Conservation (phyloP, 2,113 vertebrate genomes). For the Oenanthe melanoleuca region DNA sequence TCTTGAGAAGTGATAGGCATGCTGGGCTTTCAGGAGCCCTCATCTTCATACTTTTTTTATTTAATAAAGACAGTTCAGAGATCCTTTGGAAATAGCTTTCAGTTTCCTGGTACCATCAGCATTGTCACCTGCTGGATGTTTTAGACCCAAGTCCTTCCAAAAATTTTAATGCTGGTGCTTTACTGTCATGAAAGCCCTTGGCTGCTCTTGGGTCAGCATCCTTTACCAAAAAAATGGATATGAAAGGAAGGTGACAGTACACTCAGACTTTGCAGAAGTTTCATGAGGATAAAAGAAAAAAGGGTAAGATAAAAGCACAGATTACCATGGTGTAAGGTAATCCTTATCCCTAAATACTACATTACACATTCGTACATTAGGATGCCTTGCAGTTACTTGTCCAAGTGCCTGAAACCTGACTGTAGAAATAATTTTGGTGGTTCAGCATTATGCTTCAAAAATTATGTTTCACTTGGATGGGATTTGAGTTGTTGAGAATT, state of each 20-base stretch:
- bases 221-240: background rate
- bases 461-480: background rate
- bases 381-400: background rate
- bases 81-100: background rate
- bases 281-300: background rate
- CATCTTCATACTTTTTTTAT: background rate
- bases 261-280: background rate
- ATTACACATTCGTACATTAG: accelerated
- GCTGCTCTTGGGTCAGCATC: background rate
- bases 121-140: background rate
- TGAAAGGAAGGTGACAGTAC: background rate
- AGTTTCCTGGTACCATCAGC: background rate
- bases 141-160: background rate
- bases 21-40: background rate
- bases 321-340: background rate
- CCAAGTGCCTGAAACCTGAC: background rate
- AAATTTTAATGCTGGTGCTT: background rate
- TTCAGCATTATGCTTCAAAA: background rate
- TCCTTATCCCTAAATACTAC: background rate
- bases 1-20: background rate
- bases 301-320: background rate
- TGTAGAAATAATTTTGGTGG: background rate
- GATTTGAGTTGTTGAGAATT: background rate
- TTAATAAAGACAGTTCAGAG: background rate
- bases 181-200: background rate